Evolutionary conservation across 2,888 invertebrate species (phyloP).

Genomic region (Acronicta aceris): DNA sequence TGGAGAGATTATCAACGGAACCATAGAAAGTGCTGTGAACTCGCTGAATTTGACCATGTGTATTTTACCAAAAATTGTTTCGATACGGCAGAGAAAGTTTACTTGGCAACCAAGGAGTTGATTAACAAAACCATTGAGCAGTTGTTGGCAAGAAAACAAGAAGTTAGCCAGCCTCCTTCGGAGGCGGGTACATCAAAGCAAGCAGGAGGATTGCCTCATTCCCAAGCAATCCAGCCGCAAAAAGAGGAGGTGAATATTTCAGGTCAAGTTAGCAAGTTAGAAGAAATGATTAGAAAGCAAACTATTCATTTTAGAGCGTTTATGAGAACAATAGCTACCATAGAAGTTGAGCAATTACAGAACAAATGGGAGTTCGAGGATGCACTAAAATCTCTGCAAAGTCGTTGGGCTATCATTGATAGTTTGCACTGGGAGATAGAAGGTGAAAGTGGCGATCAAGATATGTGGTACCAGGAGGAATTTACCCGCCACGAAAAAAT

Average conservation of each 20-base stretch:
- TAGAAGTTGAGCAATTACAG: background rate
- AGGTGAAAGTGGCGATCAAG: background rate
- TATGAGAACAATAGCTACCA: background rate
- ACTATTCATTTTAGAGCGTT: slow-evolving; percentile 4
- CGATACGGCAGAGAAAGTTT: background rate
- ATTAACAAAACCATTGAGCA: too few species aligned
- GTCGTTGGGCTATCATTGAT: slow-evolving; percentile 5
- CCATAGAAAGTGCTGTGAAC: background rate
- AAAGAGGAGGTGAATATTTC: too few species aligned
- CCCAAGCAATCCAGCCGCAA: too few species aligned
- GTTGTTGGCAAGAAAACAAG: too few species aligned
- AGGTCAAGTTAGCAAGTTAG: too few species aligned
- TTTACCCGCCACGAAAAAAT: slow-evolving; percentile 3
- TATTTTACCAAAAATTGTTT: background rate
- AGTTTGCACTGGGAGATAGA: slow-evolving; percentile 7
- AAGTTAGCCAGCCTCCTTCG: too few species aligned
- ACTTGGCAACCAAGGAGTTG: too few species aligned
- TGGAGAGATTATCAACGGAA: slow-evolving; percentile 8
- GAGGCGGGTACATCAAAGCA: too few species aligned
- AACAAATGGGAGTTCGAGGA: slow-evolving; percentile 15
- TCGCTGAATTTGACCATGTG: background rate
- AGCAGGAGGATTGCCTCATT: too few species aligned
- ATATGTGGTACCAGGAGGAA: background rate
- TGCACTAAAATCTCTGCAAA: too few species aligned
- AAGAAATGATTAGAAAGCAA: background rate